Evolutionary conservation across 2,888 invertebrate genomes (phyloP), one percentile per base, ranked within the genome.

Genomic region (Eupithecia centaureata): DNA sequence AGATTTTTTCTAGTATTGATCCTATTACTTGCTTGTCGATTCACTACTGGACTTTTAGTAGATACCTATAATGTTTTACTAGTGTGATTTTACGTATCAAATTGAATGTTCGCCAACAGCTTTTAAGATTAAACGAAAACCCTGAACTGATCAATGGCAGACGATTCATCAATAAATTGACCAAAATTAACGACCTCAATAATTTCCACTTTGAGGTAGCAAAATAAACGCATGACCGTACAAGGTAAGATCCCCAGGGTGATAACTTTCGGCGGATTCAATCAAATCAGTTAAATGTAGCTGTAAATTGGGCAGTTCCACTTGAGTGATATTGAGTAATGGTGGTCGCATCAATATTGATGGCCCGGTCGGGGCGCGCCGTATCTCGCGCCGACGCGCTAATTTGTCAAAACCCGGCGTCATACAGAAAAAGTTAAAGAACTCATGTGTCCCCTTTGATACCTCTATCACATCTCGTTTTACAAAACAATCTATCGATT

Each of bases 221-320:
- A 72, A 75, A 72, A 74, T 72, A 64, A 68, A 72, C 54, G 69
- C 69, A 69, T 63, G 79, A 78, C 77, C 78, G 73, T 73, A 73
- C 78, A 76, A 74, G 74, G 73, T 67, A 75, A 75, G 65, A 75
- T 73, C 77, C 77, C 69, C 64, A 72, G 80, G 81, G 86, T 82
- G 85, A 87, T 88, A 88, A 87, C 86, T 88, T 86, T 86, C 79
- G 82, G 82, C 82, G 86, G 85, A 88, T 89, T 90, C 88, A 89
- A 91, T 91, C 90, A 89, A 89, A 90, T 91, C 89, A 89, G 90
- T 91, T 89, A 91, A 92, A 91, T 90, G 90, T 91, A 89, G 89
- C 91, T 90, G 90, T 87, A 90, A 92, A 92, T 91, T 90, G 90
- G 87, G 85, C 88, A 90, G 91, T 91, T 90, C 87, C 90, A 90